phyloP scores from a whole-genome alignment of 2,797 vertebrate genomes.

The Platalea minor region DNA sequence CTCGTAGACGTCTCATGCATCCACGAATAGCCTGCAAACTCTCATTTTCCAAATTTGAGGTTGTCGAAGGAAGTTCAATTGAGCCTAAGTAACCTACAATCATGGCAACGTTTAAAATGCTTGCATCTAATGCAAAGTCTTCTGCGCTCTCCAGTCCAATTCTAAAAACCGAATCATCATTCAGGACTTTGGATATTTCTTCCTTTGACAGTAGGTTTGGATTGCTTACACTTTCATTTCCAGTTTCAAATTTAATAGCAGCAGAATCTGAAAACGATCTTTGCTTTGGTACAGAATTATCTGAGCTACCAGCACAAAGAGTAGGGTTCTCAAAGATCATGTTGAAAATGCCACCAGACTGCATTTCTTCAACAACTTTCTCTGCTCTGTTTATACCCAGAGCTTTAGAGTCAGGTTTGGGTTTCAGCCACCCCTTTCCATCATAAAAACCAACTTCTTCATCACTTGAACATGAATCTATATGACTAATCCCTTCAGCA shows the following conservation, averaged over 20 bases:
- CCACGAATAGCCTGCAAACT: constrained; percentile 96
- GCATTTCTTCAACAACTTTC: constrained; percentile 94
- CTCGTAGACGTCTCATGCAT: constrained; percentile 94
- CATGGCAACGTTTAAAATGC: constrained; percentile 96
- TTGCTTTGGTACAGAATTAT: constrained; percentile 79
- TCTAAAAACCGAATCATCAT: constrained; percentile 85
- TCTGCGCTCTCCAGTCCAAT: constrained; percentile 74
- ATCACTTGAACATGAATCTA: constrained; percentile 92
- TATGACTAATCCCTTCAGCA: constrained; percentile 78
- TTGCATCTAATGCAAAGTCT: constrained; percentile 83
- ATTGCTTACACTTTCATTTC: constrained; percentile 66
- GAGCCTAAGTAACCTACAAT: constrained; percentile 97
- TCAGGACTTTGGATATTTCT: constrained; percentile 80
- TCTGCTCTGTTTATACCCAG: constrained; percentile 95
- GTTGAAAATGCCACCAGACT: constrained; percentile 94
- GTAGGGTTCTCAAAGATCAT: constrained; percentile 95
- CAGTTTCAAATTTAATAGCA: constrained; percentile 74
- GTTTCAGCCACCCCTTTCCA: constrained; percentile 83
- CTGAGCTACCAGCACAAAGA: constrained; percentile 80
- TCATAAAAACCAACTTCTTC: constrained; percentile 87
- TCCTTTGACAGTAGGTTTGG: constrained; percentile 82
- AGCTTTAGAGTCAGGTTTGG: constrained; percentile 88
- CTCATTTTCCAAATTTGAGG: constrained; percentile 88
- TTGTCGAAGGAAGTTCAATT: constrained; percentile 91
- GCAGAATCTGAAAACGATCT: constrained; percentile 83